Percentiles rank a stretch among this genome's conserved stretches.
phyloP scores from a whole-genome alignment of 1,140 invertebrate genomes.

The Drepana arcuata region DNA sequence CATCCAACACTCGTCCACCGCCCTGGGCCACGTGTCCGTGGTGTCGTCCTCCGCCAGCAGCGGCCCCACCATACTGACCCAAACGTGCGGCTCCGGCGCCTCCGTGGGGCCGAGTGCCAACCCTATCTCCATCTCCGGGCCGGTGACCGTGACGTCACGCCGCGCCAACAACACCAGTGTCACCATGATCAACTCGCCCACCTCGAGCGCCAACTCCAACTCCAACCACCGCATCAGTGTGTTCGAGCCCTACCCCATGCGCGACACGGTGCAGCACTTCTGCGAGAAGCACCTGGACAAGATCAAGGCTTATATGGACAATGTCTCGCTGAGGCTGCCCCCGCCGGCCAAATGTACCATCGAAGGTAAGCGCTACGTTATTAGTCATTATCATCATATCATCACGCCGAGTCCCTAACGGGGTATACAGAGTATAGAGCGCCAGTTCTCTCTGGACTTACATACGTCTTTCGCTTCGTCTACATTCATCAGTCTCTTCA shows the following conservation, averaged over 20 bases:
- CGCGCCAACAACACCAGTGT: constrained; percentile 80
- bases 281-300: constrained; percentile 94
- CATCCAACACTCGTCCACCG: constrained; percentile 56
- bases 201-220: constrained; percentile 27
- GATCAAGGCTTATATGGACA: constrained; percentile 92
- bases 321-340: constrained; percentile 87
- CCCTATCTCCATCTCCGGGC: constrained; percentile 70
- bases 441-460: too few relatives aligned
- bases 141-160: constrained; percentile 76
- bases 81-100: constrained; percentile 31
- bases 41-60: constrained; percentile 15
- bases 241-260: constrained; percentile 89
- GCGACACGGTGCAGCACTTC: constrained; percentile 93
- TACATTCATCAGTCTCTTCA: too few relatives aligned
- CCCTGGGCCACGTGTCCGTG: constrained; percentile 46
- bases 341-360: constrained; percentile 92
- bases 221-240: constrained; percentile 83
- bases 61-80: constrained; percentile 22
- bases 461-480: too few relatives aligned
- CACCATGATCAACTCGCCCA: constrained; percentile 77
- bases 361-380: too few relatives aligned
- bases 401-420: too few relatives aligned
- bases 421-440: too few relatives aligned
- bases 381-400: too few relatives aligned
- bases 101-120: constrained; percentile 32